These are phyloP conservation scores for Carassius gibelio DNA, from an alignment of 2,113 vertebrate species.

Conservation along the genomic window DNA sequence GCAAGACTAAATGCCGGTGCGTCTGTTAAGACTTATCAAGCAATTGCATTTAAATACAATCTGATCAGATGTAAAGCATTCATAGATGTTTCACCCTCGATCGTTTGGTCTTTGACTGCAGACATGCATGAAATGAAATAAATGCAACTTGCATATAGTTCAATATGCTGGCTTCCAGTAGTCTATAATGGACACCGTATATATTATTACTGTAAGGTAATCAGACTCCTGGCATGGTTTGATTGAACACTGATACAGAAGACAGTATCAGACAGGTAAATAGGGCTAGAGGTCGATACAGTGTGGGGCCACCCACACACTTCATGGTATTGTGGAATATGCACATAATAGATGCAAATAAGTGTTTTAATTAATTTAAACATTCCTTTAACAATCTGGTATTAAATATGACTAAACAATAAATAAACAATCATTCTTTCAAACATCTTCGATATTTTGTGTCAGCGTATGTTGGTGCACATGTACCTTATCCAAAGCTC, in stretches of 20 bases:
- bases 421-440: not conserved
- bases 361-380: not conserved
- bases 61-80: constrained; percentile 28
- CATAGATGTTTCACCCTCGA: constrained; percentile 16
- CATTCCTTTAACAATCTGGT: not conserved
- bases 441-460: not conserved
- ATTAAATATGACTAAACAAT: too few species aligned
- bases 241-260: constrained; percentile 6
- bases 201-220: constrained; percentile 15
- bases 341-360: not conserved
- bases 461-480: not conserved
- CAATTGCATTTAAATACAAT: constrained; percentile 65
- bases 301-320: not conserved
- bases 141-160: not conserved
- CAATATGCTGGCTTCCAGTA: constrained; percentile 13
- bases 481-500: constrained; percentile 14
- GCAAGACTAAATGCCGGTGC: constrained; percentile 51
- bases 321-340: not conserved
- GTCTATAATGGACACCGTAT: not conserved
- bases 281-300: constrained; percentile 12
- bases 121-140: not conserved
- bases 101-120: constrained; percentile 18
- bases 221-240: constrained; percentile 1
- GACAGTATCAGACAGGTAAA: constrained; percentile 1
- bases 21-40: constrained; percentile 56